These are phyloP conservation scores for Campoplex nolae DNA, from an alignment of 2,888 invertebrate genomes.

Conservation along the genomic window DNA sequence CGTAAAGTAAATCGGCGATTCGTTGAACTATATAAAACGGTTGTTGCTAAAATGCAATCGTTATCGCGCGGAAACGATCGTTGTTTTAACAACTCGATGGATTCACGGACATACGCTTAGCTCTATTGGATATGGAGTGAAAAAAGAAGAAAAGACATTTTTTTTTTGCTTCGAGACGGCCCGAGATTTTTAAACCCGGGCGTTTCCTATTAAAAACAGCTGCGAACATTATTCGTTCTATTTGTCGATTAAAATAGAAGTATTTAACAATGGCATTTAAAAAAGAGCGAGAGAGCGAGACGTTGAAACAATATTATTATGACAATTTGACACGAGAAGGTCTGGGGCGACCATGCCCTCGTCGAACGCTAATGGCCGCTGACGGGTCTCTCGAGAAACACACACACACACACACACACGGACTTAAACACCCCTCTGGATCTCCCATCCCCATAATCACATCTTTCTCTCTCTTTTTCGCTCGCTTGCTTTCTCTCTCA, in stretches of 20 bases:
- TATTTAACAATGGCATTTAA: slow-evolving; percentile 17
- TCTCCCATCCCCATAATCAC: slow-evolving; percentile 47
- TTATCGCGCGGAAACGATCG: slow-evolving; percentile 1
- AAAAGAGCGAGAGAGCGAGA: not conserved
- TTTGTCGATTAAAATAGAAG: not conserved
- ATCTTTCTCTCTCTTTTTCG: slow-evolving; percentile 9
- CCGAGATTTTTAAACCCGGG: slow-evolving; percentile 22
- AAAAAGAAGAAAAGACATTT: slow-evolving; percentile 37
- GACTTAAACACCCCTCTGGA: slow-evolving; percentile 48
- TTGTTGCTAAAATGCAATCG: not conserved
- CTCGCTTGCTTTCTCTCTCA: slow-evolving; percentile 10
- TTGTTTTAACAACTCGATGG: slow-evolving; percentile 12
- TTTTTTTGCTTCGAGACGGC: slow-evolving; percentile 17
- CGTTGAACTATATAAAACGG: not conserved
- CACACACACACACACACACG: slow-evolving; percentile 51
- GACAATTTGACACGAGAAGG: slow-evolving; percentile 75
- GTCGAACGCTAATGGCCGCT: slow-evolving; percentile 79
- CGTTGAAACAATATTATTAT: slow-evolving; percentile 46
- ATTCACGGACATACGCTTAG: slow-evolving; percentile 21
- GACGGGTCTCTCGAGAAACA: slow-evolving; percentile 73
- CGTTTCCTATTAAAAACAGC: slow-evolving; percentile 39
- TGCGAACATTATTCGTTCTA: slow-evolving; percentile 1
- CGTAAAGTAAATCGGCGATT: not conserved
- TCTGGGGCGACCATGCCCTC: slow-evolving; percentile 78
- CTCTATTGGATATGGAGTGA: slow-evolving; percentile 13